Conservation (phyloP, 2,888 invertebrate species). For the Nowickia ferox region DNA sequence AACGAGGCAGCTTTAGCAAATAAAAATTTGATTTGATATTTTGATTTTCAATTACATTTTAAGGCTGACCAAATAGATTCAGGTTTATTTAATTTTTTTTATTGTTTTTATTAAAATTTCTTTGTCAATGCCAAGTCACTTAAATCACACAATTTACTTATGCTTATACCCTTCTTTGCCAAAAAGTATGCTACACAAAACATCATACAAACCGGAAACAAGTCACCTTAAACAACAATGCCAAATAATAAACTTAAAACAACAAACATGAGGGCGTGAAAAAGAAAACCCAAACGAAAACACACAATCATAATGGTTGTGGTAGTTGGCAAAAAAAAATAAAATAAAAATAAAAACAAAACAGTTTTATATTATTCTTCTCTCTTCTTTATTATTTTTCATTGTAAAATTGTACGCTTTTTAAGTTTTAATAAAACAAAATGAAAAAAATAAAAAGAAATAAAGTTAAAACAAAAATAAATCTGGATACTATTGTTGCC, state of each 20-base stretch:
- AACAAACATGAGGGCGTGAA: constrained; percentile 40
- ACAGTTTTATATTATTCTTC: constrained; percentile 24
- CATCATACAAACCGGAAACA: constrained; percentile 18
- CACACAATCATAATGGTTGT: constrained; percentile 52
- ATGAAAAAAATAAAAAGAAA: constrained; percentile 9
- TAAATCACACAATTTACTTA: constrained; percentile 27
- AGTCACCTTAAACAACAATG: constrained; percentile 63
- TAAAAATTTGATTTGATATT: too few relatives aligned
- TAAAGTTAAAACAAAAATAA: constrained; percentile 19
- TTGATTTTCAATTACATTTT: too few relatives aligned
- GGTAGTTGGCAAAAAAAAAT: constrained; percentile 31
- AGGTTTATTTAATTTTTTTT: too few relatives aligned
- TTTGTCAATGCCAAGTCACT: constrained; percentile 3
- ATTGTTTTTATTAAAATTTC: background rate
- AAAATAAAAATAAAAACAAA: background rate
- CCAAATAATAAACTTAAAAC: constrained; percentile 56
- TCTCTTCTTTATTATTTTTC: constrained; percentile 53
- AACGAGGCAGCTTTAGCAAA: too few relatives aligned
- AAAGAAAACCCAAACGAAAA: constrained; percentile 23
- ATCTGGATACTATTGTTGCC: constrained; percentile 54
- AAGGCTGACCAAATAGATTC: too few relatives aligned
- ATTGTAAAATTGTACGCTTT: constrained; percentile 61
- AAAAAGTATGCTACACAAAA: constrained; percentile 19
- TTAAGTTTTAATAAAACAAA: constrained; percentile 56
- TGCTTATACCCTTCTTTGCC: background rate